Base-by-base conservation (phyloP, 1,140 invertebrate species). In the Pristionchus pacificus region DNA sequence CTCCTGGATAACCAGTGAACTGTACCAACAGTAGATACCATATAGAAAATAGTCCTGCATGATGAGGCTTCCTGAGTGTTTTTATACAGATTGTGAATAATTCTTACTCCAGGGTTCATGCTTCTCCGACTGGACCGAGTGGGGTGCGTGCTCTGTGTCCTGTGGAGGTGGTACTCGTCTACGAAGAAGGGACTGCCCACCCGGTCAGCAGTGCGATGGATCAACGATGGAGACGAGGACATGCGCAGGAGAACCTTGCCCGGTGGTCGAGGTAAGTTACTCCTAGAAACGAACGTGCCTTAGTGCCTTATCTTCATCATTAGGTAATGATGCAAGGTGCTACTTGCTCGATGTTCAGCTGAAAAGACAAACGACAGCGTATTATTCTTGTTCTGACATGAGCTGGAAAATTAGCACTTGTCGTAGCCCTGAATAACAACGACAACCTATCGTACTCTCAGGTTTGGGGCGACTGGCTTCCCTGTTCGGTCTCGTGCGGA, bases 401-500 rank as follows among this genome's bases (percentile, higher is more conserved):
- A n/a, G n/a, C n/a, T n/a, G n/a, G n/a, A n/a, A n/a, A n/a, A n/a
- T n/a, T n/a, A n/a, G n/a, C n/a, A n/a, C n/a, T n/a, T n/a, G n/a
- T n/a, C n/a, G n/a, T n/a, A 49, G 38, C 38, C 19, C 6, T 49
- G 38, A 19, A 49, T 49, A 49, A 49, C 19, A 49, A 49, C 38
- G n/a, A n/a, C n/a, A n/a, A n/a, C n/a, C n/a, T n/a, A n/a, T n/a
- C n/a, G n/a, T n/a, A n/a, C n/a, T n/a, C n/a, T n/a, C 75, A 78
- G 32, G 49, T 68, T 1, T 79, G 78, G 78, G 70, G 78, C 15
- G 76, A 80, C 33, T 81, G 80, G 80, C 38, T 77, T 30, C 75
- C 80, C 0, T 81, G 80, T 49, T 80, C 75, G 10, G 80, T 81
- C 2, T 74, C 74, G 6, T 84, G 82, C 60, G 81, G 81, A 14